phyloP scores from a whole-genome alignment of 2,113 vertebrate species.

The Indicator indicator region DNA sequence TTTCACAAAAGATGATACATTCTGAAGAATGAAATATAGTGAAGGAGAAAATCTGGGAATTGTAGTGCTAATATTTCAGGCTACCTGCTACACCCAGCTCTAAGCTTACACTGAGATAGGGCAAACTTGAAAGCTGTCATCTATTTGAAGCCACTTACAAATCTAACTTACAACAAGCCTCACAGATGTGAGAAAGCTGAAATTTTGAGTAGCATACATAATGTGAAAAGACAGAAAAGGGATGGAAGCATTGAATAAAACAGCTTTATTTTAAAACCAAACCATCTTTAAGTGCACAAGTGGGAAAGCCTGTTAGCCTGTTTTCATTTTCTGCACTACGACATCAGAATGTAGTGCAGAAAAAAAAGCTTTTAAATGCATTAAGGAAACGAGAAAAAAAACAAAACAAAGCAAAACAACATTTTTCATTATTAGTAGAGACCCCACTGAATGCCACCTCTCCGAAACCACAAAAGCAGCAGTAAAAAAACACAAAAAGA shows the following conservation, averaged over 20 bases:
- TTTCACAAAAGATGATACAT: not conserved
- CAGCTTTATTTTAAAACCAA: slow-evolving; percentile 16
- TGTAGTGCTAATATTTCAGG: not conserved
- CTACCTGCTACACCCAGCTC: not conserved
- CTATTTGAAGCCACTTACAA: not conserved
- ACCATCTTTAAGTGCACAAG: not conserved
- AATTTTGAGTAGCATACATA: not conserved
- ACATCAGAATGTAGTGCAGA: not conserved
- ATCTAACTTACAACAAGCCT: not conserved
- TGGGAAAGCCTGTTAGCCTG: not conserved
- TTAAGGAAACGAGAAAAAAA: slow-evolving; percentile 32
- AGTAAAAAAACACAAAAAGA: slow-evolving; percentile 14
- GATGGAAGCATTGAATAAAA: slow-evolving; percentile 31
- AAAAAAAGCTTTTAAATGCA: slow-evolving; percentile 8
- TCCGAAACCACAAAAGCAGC: slow-evolving; percentile 32
- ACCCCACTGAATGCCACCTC: slow-evolving; percentile 20
- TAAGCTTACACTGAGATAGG: not conserved
- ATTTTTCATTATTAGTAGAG: slow-evolving; percentile 1
- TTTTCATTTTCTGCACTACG: slow-evolving; percentile 3
- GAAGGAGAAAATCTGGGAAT: not conserved
- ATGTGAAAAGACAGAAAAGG: not conserved
- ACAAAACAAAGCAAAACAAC: not conserved
- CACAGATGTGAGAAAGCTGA: not conserved
- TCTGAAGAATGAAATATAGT: not conserved
- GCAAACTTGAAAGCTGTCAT: not conserved